Evolutionary conservation across 2,797 vertebrate species (phyloP), one percentile per base, ranked within the genome.

Genomic region (Halcyon badia): DNA sequence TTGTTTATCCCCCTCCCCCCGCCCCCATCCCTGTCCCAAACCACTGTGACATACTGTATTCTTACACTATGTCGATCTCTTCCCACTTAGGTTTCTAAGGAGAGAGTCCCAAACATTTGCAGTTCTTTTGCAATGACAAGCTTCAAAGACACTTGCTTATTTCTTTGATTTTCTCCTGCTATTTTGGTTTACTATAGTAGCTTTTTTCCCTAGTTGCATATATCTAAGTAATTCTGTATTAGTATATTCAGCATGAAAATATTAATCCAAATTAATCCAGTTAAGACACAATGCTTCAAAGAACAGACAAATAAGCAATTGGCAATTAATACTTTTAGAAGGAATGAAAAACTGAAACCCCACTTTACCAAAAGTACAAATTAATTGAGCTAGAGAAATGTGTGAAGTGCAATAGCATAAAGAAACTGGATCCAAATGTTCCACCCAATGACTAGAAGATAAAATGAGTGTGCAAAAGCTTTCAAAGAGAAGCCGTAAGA

Each of bases 231-330:
- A 57, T 33, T 57, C 31, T 56, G 9, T n/a, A 20, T n/a, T 57
- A 57, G 54, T 57, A 68, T 56, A 57, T 33, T 35, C 57, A 96
- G 42, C 56, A 96, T 25, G 24, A 96, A 97, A 94, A 66, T 90
- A 90, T 94, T 95, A 97, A 65, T 86, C 54, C 77, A 94, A 97
- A 97, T 97, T 86, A 96, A 94, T 33, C 70, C 26, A 90, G 15
- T 51, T 51, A 51, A 51, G 90, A 87, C 80, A 33, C 58, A 65
- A 51, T 78, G 78, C 69, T 88, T 46, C 56, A 91, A 91, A 64
- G 20, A 82, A 81, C 41, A 92, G 52, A 82, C n/a, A 5, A 89
- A 75, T 79, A 42, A 68, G 56, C 9, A 95, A 85, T 51, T 18
- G 51, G 20, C 44, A 95, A 60, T 12, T 77, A 57, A 42, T 31